Evolutionary conservation across 2,888 invertebrate genomes (phyloP), one percentile per base, ranked within the genome.

Genomic region (Quadroppia sp.): DNA sequence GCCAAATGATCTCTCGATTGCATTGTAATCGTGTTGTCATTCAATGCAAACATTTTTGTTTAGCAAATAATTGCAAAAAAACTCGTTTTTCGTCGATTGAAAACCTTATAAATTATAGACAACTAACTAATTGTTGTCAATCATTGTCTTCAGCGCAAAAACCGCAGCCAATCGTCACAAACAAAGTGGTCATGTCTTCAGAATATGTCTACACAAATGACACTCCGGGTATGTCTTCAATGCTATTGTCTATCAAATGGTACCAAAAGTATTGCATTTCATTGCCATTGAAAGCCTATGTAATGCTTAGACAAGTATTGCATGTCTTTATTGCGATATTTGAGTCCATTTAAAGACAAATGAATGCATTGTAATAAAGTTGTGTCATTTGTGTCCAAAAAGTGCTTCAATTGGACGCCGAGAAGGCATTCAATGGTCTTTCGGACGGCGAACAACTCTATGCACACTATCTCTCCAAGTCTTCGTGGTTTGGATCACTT

Each of bases 401-500:
- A 48, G 74, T 77, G 59, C 69, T 75, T n/a, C 48, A 73, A 28
- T 53, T 97, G 78, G 92, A 95, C 79, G 92, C 94, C 81, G 85
- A 87, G 74, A 85, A 86, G 74, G 95, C 96, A n/a, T 97, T 97
- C 83, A 86, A 88, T 78, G 89, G 88, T 78, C 85, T 96, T 76
- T 89, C 90, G 0, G 84, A 86, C 0, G 87, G 89, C 78, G 96
- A 97, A 83, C 91, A 91, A 81, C 83, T 89, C 0, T 97, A 97
- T 84, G 92, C 96, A 73, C 95, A 97, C 84, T 90, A 92, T 82
- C 86, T 96, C 77, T 91, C 94, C 79, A 88, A 88, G 84, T 94
- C 95, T 7, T 89, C 92, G 9, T 97, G 94, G 92, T 87, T 89
- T 81, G 97, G 97, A 74, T 90, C 93, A 0, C 87, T 96, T 6